Conservation (phyloP, 92 coral and sea anemone genomes). For the Epizoanthus stellaris region DNA sequence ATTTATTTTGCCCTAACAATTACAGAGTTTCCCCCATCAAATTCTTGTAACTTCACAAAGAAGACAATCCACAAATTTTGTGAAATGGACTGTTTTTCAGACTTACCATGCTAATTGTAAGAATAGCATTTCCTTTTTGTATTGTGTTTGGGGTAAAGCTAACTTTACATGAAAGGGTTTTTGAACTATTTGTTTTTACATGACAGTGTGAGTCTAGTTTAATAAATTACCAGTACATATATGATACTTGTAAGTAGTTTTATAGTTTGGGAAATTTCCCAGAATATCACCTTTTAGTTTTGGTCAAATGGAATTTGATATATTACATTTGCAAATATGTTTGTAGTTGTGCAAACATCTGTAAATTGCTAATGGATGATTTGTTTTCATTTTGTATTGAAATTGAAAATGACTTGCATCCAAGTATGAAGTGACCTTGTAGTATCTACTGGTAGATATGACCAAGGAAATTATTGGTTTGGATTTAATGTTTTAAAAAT, state of each 20-base stretch:
- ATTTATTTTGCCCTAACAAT: too few species aligned
- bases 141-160: not conserved
- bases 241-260: not conserved
- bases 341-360: not conserved
- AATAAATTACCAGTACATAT: not conserved
- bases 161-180: not conserved
- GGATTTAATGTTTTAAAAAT: constrained; percentile 12
- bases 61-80: not conserved
- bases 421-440: not conserved
- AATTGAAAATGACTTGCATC: constrained; percentile 9
- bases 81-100: not conserved
- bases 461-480: not conserved
- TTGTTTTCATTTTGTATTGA: not conserved
- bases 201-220: too few species aligned
- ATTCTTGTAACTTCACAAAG: not conserved
- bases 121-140: not conserved
- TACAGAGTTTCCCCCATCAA: too few species aligned
- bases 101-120: not conserved
- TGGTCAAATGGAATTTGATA: not conserved
- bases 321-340: not conserved
- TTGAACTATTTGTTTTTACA: not conserved
- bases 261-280: not conserved
- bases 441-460: not conserved
- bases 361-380: not conserved
- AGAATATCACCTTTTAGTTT: not conserved